Evolutionary conservation across 2,113 vertebrate species (phyloP), one percentile per base, ranked within the genome.

Genomic region (Columba janthina): DNA sequence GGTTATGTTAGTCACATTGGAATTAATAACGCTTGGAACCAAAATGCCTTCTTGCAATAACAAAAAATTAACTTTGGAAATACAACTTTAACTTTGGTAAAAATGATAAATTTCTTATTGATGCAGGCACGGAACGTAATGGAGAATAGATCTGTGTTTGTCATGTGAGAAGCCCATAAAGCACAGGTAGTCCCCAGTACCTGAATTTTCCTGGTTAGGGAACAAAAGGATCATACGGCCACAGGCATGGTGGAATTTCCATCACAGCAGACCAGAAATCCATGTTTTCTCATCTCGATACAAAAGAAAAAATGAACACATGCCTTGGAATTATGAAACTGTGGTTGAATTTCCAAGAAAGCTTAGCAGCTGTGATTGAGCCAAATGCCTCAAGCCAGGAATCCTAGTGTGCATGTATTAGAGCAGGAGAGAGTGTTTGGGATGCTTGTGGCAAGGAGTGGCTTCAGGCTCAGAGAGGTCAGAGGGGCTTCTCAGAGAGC

Each of bases 311-410:
- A 92, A 86, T 74, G 67, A 89, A 80, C 57, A 20, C 73, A 72
- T 73, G 88, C 80, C 70, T 89, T 87, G 70, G 66, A 96, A 94
- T 93, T 93, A 90, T 87, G 89, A 93, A 95, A 94, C 83, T 93
- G 88, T 90, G 90, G 91, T 58, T 93, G 66, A 88, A 95, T 95
- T 96, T 97, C 93, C 95, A 96, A 95, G 96, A 96, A 97, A 69
- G 91, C 61, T 92, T 92, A 93, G 58, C 69, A 90, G 80, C 80
- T 95, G 66, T 46, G 61, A 29, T 32, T 42, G 44, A 93, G 92
- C 96, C 96, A 96, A 88, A 62, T 22, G 83, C 57, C 80, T 87
- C n/a, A 58, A 73, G 92, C 73, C 95, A 87, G 88, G 44, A 93
- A 90, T 92, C 61, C 57, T 94, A 69, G 69, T 85, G 48, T 32